Conservation (phyloP, 1,140 invertebrate genomes). For the Hycleus cichorii region DNA sequence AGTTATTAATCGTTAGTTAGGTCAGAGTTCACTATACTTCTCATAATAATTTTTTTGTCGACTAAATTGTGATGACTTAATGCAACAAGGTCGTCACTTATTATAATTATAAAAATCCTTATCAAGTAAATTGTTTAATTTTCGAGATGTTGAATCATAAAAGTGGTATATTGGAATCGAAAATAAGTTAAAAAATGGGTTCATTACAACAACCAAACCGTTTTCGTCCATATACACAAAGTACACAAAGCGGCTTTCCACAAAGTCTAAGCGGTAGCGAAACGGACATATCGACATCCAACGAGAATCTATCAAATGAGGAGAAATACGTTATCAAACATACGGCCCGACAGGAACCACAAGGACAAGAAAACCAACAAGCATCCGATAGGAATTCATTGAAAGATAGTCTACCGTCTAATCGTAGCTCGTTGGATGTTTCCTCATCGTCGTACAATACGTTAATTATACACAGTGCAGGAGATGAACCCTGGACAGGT, state of each 20-base stretch:
- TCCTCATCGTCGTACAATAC: slow-evolving; percentile 74
- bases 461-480: slow-evolving; percentile 68
- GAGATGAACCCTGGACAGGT: slow-evolving; percentile 62
- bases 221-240: slow-evolving; percentile 20
- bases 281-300: slow-evolving; percentile 84
- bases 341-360: slow-evolving; percentile 80
- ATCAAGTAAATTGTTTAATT: too few relatives aligned
- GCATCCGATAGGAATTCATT: slow-evolving; percentile 61
- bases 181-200: slow-evolving; percentile 6
- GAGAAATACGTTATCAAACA: slow-evolving; percentile 76
- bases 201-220: slow-evolving; percentile 20
- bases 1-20: too few relatives aligned
- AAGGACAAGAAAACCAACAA: slow-evolving; percentile 77
- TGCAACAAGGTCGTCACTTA: too few relatives aligned
- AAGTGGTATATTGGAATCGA: not conserved
- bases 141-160: slow-evolving; percentile 18
- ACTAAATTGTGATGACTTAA: too few relatives aligned
- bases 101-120: too few relatives aligned
- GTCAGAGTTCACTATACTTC: too few relatives aligned
- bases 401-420: slow-evolving; percentile 63
- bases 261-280: slow-evolving; percentile 78
- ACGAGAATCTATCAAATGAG: slow-evolving; percentile 81
- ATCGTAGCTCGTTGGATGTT: slow-evolving; percentile 64
- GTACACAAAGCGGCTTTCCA: slow-evolving; percentile 43
- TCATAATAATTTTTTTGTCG: too few relatives aligned